Base-by-base conservation (phyloP, 2,113 vertebrate genomes). In the Toxotes chatareus region DNA sequence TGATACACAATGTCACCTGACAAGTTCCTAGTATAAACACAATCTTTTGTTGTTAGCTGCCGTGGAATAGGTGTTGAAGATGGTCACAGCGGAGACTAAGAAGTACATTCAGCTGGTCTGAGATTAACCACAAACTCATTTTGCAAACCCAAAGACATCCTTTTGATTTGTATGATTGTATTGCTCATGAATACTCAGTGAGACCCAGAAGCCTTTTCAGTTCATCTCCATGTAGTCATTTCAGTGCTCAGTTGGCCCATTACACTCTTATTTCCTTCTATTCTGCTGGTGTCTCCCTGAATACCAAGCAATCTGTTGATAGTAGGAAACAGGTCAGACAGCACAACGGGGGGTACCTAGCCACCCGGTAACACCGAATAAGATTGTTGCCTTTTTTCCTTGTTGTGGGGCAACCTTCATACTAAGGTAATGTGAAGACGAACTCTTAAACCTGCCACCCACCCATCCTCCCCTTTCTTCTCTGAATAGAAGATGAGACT, bases 231-330 rank as follows among this genome's bases (percentile, higher is more conserved):
- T 40, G n/a, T 57, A 14, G 76, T 82, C 56, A 13, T 13, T 44
- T 44, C 42, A 13, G 42, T 13, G 42, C 12, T 2, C 38, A 60
- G 63, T 44, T 83, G 17, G 13, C 56, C 47, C 40, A 36, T 66
- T 21, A 6, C 47, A 10, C 27, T 67, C 44, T 80, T 74, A 80
- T 86, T 75, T 78, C 77, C 65, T 60, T 32, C 67, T 27, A 76
- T 63, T 76, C 76, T 49, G 63, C 5, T 0, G 67, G 42, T 4
- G 40, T 60, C n/a, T 40, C n/a, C 14, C 49, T 68, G 79, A 83
- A 74, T 80, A 62, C 64, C 31, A 65, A 83, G 40, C 7, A 36
- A 34, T 23, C 46, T 40, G 23, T 5, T 16, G 76, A 46, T 61
- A 68, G 67, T 10, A 5, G 27, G 27, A 27, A 27, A 27, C 61